Conservation (phyloP, 2,888 invertebrate species). For the Drosophila melanosoma region DNA sequence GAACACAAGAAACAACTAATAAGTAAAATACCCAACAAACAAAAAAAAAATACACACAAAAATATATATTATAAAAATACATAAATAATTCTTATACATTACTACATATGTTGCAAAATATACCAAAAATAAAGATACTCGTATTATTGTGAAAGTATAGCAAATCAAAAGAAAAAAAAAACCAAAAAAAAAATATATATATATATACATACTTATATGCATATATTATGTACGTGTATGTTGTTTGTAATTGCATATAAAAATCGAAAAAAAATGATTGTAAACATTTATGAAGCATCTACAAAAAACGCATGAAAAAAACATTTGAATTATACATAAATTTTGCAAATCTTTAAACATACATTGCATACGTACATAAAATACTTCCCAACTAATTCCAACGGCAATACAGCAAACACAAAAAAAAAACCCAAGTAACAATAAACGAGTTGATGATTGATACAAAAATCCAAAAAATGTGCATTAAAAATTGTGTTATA, state of each 20-base stretch:
- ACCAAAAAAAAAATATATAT: slow-evolving; percentile 5
- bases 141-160: slow-evolving; percentile 72
- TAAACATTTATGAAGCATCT: slow-evolving; percentile 11
- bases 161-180: slow-evolving; percentile 8
- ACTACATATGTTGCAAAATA: slow-evolving; percentile 60
- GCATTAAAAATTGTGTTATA: slow-evolving; percentile 32
- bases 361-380: slow-evolving; percentile 23
- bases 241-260: slow-evolving; percentile 69
- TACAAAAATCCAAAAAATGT: slow-evolving; percentile 53
- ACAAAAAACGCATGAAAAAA: slow-evolving; percentile 18
- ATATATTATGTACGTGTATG: slow-evolving; percentile 57
- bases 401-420: slow-evolving; percentile 49
- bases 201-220: slow-evolving; percentile 21
- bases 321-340: slow-evolving; percentile 33
- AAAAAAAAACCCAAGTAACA: slow-evolving; percentile 59
- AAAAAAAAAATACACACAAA: slow-evolving; percentile 36
- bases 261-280: slow-evolving; percentile 20
- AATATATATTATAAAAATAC: slow-evolving; percentile 30
- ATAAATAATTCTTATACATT: slow-evolving; percentile 40
- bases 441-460: slow-evolving; percentile 78
- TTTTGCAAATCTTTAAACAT: slow-evolving; percentile 54
- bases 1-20: slow-evolving; percentile 18
- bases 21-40: slow-evolving; percentile 22
- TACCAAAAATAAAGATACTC: slow-evolving; percentile 67
- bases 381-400: slow-evolving; percentile 59